Percentiles rank a stretch among this genome's conserved stretches.
Conservation (phyloP, 2,888 invertebrate species). For the Onthophagus sagittarius region DNA sequence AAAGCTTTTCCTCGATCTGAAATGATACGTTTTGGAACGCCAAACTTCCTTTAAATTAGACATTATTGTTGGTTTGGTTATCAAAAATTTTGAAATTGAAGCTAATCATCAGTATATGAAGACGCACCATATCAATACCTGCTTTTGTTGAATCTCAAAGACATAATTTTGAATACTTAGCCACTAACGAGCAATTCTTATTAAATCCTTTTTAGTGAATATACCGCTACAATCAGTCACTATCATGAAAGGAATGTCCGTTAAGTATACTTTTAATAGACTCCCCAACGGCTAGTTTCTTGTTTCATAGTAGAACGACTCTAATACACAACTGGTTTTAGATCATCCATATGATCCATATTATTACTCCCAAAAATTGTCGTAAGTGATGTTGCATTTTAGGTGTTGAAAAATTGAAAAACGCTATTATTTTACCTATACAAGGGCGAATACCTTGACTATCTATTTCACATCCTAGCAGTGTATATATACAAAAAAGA, state of each 20-base stretch:
- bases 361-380: neutral
- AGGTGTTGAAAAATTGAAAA: no score
- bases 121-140: no score
- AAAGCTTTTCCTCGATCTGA: slow-evolving; percentile 30
- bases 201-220: slow-evolving; percentile 27
- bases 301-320: slow-evolving; percentile 27
- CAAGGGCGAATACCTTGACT: no score
- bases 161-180: slow-evolving; percentile 29
- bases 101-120: no score
- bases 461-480: no score
- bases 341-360: neutral
- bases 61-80: slow-evolving; percentile 20
- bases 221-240: slow-evolving; percentile 32
- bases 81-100: slow-evolving; percentile 27
- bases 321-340: slow-evolving; percentile 5
- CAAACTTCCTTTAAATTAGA: slow-evolving; percentile 3
- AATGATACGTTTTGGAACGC: slow-evolving; percentile 27
- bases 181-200: slow-evolving; percentile 30
- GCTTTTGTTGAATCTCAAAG: slow-evolving; percentile 29
- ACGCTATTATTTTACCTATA: no score
- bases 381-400: no score
- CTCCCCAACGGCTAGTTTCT: slow-evolving; percentile 33
- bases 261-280: slow-evolving; percentile 27
- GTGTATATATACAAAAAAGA: no score
- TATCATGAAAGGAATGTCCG: slow-evolving; percentile 28